A percentile compares a stretch with the other conserved stretches of the same genome.
phyloP scores from a whole-genome alignment of 2,113 vertebrate species.

The Falcunculus frontatus region DNA sequence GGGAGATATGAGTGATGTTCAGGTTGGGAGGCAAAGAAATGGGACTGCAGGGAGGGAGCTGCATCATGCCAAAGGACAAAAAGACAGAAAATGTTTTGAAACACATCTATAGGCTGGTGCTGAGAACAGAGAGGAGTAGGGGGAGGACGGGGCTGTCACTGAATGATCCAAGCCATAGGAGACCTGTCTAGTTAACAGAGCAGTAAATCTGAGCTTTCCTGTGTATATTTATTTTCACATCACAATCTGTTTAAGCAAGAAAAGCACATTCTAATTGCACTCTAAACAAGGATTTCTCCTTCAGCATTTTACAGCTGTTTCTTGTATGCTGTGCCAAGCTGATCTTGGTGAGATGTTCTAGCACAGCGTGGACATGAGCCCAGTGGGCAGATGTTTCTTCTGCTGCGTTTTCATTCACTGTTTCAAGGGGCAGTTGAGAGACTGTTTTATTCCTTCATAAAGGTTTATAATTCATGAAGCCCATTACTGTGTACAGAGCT shows the following conservation, averaged over 20 bases:
- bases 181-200: constrained; percentile 67
- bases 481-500: background rate
- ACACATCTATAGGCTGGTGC: background rate
- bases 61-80: background rate
- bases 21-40: background rate
- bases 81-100: background rate
- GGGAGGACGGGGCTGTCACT: background rate
- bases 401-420: constrained; percentile 5
- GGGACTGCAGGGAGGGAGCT: background rate
- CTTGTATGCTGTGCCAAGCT: constrained; percentile 37
- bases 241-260: constrained; percentile 75
- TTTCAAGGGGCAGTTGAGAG: constrained; percentile 22
- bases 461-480: constrained; percentile 27
- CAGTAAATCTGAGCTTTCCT: constrained; percentile 54
- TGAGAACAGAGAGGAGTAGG: background rate
- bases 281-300: constrained; percentile 69
- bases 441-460: constrained; percentile 25
- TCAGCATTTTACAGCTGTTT: constrained; percentile 51
- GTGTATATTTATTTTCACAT: constrained; percentile 72
- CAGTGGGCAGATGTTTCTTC: background rate
- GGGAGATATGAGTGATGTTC: background rate
- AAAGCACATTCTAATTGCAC: constrained; percentile 74
- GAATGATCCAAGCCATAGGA: constrained; percentile 67
- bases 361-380: constrained; percentile 17
- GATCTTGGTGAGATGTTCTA: constrained; percentile 46